A percentile compares a stretch with the other conserved stretches of the same genome.
Conservation (phyloP, 2,888 invertebrate species). For the Dicranocentrus wangi region DNA sequence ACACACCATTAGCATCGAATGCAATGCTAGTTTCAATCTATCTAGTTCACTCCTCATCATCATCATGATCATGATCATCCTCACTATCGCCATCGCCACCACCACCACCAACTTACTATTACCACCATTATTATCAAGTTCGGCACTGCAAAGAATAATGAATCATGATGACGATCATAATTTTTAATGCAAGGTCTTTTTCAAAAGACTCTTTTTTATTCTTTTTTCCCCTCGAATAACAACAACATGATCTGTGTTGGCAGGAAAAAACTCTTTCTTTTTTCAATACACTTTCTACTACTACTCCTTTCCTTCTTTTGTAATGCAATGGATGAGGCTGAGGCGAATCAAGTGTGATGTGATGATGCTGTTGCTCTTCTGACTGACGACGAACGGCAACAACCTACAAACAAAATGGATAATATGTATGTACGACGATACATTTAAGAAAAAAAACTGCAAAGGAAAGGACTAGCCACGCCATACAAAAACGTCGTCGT, state of each 20-base stretch:
- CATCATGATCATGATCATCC: neutral
- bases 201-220: slow-evolving; percentile 15
- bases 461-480: slow-evolving; percentile 2
- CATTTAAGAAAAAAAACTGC: no score
- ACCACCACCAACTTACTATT: no score
- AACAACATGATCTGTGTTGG: slow-evolving; percentile 48
- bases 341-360: neutral
- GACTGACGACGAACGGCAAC: neutral
- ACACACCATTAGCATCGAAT: neutral
- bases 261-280: slow-evolving; percentile 45
- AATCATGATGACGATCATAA: slow-evolving; percentile 44
- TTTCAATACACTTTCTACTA: slow-evolving; percentile 52
- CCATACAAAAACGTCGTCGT: neutral
- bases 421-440: no score
- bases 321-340: neutral
- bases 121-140: neutral
- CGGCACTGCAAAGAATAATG: slow-evolving; percentile 26
- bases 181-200: slow-evolving; percentile 31
- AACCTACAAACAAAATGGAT: no score
- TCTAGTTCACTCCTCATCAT: slow-evolving; percentile 21
- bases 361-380: neutral
- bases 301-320: neutral
- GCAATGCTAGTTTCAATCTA: neutral
- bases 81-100: slow-evolving; percentile 1
- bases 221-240: neutral